These are phyloP conservation scores for Thalassophryne amazonica DNA, from an alignment of 2,797 vertebrate species.

Conservation along the genomic window DNA sequence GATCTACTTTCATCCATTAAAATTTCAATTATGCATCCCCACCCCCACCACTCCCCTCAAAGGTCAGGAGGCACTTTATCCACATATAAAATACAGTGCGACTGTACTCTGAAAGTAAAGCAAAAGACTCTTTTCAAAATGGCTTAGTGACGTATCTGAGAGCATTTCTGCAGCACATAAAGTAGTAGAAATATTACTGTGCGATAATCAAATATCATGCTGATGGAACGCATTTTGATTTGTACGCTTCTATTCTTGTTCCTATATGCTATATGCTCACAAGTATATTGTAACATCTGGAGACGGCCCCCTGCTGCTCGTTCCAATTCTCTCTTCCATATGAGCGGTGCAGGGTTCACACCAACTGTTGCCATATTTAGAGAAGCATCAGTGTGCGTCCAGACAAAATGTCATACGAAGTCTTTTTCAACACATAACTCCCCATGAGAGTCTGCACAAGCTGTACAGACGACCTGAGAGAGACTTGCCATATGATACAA, in stretches of 20 bases:
- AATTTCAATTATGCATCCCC: slow-evolving; percentile 48
- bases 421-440: slow-evolving; percentile 37
- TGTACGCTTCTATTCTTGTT: slow-evolving; percentile 2
- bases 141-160: slow-evolving; percentile 30
- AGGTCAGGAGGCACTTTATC: slow-evolving; percentile 18
- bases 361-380: slow-evolving; percentile 61
- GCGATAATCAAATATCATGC: neutral
- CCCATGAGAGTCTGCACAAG: slow-evolving; percentile 13
- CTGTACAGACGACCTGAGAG: slow-evolving; percentile 41
- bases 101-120: slow-evolving; percentile 19
- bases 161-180: slow-evolving; percentile 28
- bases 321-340: slow-evolving; percentile 17
- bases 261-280: neutral
- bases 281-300: slow-evolving; percentile 4
- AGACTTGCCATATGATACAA: slow-evolving; percentile 39
- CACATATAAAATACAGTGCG: slow-evolving; percentile 12
- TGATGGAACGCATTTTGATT: neutral
- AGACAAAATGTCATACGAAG: slow-evolving; percentile 54
- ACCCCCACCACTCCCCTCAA: slow-evolving; percentile 1
- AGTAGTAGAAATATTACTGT: slow-evolving; percentile 14
- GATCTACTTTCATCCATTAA: slow-evolving; percentile 40
- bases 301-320: slow-evolving; percentile 10
- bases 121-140: slow-evolving; percentile 31
- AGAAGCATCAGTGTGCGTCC: slow-evolving; percentile 17
- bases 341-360: slow-evolving; percentile 29